Base-by-base conservation (phyloP, 2,797 vertebrate genomes). In the Amphiprion clarkii region DNA sequence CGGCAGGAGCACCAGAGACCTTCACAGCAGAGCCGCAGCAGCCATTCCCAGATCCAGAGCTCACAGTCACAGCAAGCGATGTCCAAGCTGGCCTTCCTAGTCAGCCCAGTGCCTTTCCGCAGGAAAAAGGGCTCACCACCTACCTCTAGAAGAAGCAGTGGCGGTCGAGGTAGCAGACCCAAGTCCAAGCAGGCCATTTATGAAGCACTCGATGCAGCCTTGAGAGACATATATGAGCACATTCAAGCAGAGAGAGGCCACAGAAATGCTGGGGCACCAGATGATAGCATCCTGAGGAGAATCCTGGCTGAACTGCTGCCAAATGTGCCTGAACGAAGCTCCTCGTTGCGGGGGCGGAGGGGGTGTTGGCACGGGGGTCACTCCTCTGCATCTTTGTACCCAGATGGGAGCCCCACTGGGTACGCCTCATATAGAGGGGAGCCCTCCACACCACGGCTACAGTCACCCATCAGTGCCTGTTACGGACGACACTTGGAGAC, bases 61-160 rank as follows among this genome's bases (percentile, higher is more conserved):
- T 87, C 93, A 10, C 89, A 89, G 73, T 88, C 92, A 46, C 97
- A 98, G 83, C 94, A 97, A 57, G 95, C 96, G 73, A 96, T 98
- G 87, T 97, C 98, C 76, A 99, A 99, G 89, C 94, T 99, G 88
- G 98, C 98, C 79, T 99, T 97, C 88, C 94, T 99, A 44, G 97
- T 99, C 93, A 99, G 98, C 63, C 98, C 98, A 73, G 98, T 99
- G 97, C 98, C 98, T 97, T 99, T 99, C 94, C 96, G 97, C 60
- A 96, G 97, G 92, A 99, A 99, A 96, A 98, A 97, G 93, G 95
- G 91, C 80, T 92, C 96, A 46, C 92, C 96, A 89, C 96, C 90
- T 89, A 95, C 94, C 94, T 94, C 89, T 87, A 95, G 87, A 78
- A 84, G 88, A 83, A 85, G 72, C 72, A 69, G 67, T 23, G 68